Evolutionary conservation across 2,113 vertebrate genomes (phyloP).

Genomic region (Siniperca knerii): DNA sequence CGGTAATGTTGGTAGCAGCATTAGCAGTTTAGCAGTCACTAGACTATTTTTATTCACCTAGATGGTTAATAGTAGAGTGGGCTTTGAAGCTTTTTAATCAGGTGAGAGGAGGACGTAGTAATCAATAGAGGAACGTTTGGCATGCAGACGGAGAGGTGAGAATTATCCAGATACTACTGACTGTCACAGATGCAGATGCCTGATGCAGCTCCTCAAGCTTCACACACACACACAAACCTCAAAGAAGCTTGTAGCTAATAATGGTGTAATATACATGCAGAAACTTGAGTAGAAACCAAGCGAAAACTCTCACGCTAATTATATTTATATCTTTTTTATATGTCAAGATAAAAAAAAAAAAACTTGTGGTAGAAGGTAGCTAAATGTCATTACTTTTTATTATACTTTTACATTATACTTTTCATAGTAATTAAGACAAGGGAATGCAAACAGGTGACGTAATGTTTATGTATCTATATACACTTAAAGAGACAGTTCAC

Average conservation of each 20-base stretch:
- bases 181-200: not conserved
- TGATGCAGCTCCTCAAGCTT: not conserved
- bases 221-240: not conserved
- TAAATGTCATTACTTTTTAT: not conserved
- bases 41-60: not conserved
- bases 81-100: conserved; percentile 38
- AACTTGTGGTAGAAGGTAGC: not conserved
- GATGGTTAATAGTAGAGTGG: not conserved
- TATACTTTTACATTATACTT: too few relatives aligned
- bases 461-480: too few relatives aligned
- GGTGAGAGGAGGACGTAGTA: conserved; percentile 10
- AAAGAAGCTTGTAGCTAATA: not conserved
- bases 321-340: too few relatives aligned
- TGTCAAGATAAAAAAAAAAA: too few relatives aligned
- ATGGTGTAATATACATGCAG: not conserved
- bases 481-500: too few relatives aligned
- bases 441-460: too few relatives aligned
- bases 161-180: conserved; percentile 51
- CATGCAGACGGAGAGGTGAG: conserved; percentile 20
- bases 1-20: not conserved
- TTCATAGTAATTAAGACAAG: not conserved
- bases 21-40: not conserved
- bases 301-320: not conserved
- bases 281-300: not conserved
- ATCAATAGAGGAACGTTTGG: conserved; percentile 50